A percentile compares a stretch with the other conserved stretches of the same genome.
phyloP scores from a whole-genome alignment of 2,888 invertebrate species.

The Ochropacha duplaris region DNA sequence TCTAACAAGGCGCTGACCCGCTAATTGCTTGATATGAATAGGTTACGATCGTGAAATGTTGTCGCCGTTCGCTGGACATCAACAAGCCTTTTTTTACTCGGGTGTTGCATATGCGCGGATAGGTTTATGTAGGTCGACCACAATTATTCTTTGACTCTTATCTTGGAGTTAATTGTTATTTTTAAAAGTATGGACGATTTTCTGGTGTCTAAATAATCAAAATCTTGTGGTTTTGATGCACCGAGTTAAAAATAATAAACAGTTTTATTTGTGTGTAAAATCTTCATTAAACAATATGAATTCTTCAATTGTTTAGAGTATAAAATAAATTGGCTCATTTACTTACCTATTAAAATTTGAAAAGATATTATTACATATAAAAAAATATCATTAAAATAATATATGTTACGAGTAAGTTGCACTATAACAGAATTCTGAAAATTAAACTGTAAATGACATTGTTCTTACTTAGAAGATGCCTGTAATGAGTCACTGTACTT shows the following conservation, averaged over 20 bases:
- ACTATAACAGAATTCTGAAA: not conserved
- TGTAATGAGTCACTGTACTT: not conserved
- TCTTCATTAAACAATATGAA: too few relatives aligned
- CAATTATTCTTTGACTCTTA: constrained; percentile 56
- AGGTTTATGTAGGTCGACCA: constrained; percentile 54
- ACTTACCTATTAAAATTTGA: too few relatives aligned
- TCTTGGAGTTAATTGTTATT: constrained; percentile 38
- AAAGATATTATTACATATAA: too few relatives aligned
- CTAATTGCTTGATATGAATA: constrained; percentile 69
- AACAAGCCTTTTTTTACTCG: constrained; percentile 42
- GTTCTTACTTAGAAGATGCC: not conserved
- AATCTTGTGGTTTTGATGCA: too few relatives aligned
- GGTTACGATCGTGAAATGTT: constrained; percentile 62
- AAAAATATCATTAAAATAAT: too few relatives aligned
- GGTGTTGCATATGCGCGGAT: constrained; percentile 56
- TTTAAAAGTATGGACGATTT: constrained; percentile 48
- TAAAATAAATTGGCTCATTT: too few relatives aligned
- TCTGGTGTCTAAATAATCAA: not conserved
- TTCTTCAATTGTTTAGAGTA: too few relatives aligned
- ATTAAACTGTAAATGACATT: not conserved
- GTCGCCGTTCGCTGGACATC: constrained; percentile 42
- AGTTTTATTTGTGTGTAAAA: too few relatives aligned
- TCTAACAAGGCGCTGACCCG: constrained; percentile 66
- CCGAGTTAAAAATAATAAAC: too few relatives aligned
- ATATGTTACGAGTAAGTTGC: too few relatives aligned